Conservation (phyloP, 2,888 invertebrate species). For the Ectobius pallidus region DNA sequence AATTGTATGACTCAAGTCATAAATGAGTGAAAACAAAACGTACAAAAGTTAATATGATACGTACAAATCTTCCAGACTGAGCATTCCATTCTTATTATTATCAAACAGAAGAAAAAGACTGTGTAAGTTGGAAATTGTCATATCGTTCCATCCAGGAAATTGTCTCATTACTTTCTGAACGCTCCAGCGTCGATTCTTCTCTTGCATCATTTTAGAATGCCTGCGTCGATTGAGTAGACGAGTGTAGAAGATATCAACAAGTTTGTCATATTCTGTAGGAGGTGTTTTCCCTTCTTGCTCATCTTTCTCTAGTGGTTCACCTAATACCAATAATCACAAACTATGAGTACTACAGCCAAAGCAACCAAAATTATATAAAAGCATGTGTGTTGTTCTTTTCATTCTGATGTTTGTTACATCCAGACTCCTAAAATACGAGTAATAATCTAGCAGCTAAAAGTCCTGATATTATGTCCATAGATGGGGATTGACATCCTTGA, state of each 20-base stretch:
- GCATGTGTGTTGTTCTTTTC: no score
- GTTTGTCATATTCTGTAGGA: conserved; percentile 45
- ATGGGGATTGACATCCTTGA: no score
- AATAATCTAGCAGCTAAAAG: no score
- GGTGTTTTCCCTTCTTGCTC: conserved; percentile 46
- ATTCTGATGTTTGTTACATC: no score
- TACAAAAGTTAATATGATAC: no score
- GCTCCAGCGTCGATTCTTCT: conserved; percentile 61
- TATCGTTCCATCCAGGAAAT: conserved; percentile 65
- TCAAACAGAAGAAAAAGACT: conserved; percentile 63
- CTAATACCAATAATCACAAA: neutral
- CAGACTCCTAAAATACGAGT: no score
- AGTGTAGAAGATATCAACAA: conserved; percentile 61
- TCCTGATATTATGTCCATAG: no score
- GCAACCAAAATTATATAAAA: no score
- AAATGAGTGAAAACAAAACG: no score
- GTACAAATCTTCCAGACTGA: conserved; percentile 62
- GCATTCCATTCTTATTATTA: conserved; percentile 64
- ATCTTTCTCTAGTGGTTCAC: conserved; percentile 48
- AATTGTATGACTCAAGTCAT: no score
- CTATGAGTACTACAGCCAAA: no score
- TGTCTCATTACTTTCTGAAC: conserved; percentile 60
- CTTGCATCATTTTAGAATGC: conserved; percentile 61
- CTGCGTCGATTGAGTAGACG: conserved; percentile 59
- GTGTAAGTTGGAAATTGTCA: conserved; percentile 64